phyloP scores from a whole-genome alignment of 2,888 invertebrate genomes.

The Beris chalybata region DNA sequence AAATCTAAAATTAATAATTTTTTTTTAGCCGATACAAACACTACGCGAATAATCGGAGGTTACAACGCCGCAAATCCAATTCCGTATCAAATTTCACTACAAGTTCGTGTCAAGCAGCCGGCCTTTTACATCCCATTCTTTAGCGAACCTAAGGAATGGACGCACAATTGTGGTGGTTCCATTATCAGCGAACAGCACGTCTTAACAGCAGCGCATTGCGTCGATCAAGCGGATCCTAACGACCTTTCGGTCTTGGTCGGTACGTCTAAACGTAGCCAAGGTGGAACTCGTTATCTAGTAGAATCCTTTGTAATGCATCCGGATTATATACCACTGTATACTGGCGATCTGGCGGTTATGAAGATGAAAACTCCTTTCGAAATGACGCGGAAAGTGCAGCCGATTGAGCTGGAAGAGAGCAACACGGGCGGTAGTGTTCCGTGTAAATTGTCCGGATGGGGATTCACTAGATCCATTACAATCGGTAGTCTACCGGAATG shows the following conservation, averaged over 20 bases:
- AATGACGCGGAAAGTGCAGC: conserved; percentile 49
- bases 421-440: conserved; percentile 47
- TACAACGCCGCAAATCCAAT: conserved; percentile 43
- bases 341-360: conserved; percentile 53
- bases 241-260: conserved; percentile 43
- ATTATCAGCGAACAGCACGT: conserved; percentile 50
- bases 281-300: conserved; percentile 47
- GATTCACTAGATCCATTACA: conserved; percentile 50
- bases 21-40: conserved; percentile 19
- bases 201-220: conserved; percentile 54
- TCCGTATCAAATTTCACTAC: conserved; percentile 52
- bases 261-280: conserved; percentile 37
- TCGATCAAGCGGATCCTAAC: conserved; percentile 49
- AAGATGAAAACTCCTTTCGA: conserved; percentile 49
- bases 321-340: conserved; percentile 49
- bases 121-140: conserved; percentile 31
- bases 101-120: conserved; percentile 34
- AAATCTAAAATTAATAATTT: neutral
- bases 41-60: conserved; percentile 41
- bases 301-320: conserved; percentile 50
- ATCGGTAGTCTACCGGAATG: conserved; percentile 44
- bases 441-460: conserved; percentile 52
- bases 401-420: conserved; percentile 52
- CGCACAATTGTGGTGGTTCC: conserved; percentile 54
- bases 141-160: conserved; percentile 44